These are phyloP conservation scores for Andrena camellia DNA, from an alignment of 2,888 invertebrate species.

Conservation along the genomic window DNA sequence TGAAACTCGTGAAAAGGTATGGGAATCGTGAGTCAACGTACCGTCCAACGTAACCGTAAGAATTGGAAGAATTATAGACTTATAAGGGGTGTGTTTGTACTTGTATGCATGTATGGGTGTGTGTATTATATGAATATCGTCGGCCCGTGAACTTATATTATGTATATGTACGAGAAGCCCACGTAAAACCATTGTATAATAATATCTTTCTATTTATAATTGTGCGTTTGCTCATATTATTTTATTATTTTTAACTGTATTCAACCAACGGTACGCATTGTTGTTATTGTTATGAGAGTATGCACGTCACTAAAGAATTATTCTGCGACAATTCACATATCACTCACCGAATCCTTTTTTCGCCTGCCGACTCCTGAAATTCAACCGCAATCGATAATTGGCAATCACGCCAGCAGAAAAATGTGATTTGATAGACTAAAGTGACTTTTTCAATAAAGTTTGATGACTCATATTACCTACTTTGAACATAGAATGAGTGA, in stretches of 20 bases:
- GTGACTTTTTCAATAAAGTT: neutral
- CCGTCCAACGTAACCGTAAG: slow-evolving; percentile 54
- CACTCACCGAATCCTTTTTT: neutral
- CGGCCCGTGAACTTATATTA: slow-evolving; percentile 50
- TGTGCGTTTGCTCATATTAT: slow-evolving; percentile 69
- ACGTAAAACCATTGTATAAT: slow-evolving; percentile 65
- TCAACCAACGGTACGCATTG: slow-evolving; percentile 30
- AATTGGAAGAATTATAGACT: slow-evolving; percentile 24
- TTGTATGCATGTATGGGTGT: neutral
- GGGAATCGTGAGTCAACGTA: slow-evolving; percentile 37
- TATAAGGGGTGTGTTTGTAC: slow-evolving; percentile 5
- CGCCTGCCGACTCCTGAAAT: neutral
- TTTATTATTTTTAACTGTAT: slow-evolving; percentile 56
- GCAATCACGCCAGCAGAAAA: neutral
- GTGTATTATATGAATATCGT: slow-evolving; percentile 37
- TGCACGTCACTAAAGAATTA: neutral
- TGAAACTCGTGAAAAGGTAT: neutral
- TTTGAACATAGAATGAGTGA: neutral
- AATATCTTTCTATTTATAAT: slow-evolving; percentile 71
- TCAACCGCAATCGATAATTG: neutral
- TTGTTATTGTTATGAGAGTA: slow-evolving; percentile 39
- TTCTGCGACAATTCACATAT: neutral
- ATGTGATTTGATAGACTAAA: slow-evolving; percentile 6
- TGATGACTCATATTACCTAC: neutral
- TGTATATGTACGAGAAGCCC: slow-evolving; percentile 38